phyloP scores from a whole-genome alignment of 2,888 invertebrate species.

The Cosmorhoe ocellata region DNA sequence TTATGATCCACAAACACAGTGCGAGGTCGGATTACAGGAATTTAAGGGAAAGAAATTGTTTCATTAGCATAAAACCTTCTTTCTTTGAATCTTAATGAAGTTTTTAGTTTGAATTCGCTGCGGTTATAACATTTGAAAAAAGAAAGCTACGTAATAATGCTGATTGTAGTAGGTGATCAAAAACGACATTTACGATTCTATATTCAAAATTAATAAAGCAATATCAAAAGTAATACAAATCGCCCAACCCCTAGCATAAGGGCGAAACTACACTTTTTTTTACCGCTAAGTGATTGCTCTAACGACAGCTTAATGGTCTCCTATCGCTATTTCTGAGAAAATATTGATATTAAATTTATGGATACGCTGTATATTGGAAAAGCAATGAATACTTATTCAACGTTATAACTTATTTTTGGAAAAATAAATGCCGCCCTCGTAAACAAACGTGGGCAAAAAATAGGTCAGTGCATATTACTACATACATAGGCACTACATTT shows the following conservation, averaged over 20 bases:
- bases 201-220: conserved; percentile 3
- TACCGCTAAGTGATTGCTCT: conserved; percentile 28
- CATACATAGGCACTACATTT: no score
- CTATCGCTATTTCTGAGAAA: conserved; percentile 21
- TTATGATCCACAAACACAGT: conserved; percentile 2
- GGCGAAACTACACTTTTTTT: conserved; percentile 12
- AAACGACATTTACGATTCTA: not conserved
- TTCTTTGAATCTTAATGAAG: no score
- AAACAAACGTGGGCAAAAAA: conserved; percentile 9
- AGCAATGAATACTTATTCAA: conserved; percentile 19
- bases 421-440: conserved; percentile 4
- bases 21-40: not conserved
- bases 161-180: no score
- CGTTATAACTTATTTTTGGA: conserved; percentile 14
- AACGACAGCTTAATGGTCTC: conserved; percentile 26
- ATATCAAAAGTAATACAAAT: not conserved
- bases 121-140: no score
- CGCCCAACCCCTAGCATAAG: conserved; percentile 1
- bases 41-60: not conserved
- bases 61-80: no score
- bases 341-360: conserved; percentile 26
- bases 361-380: conserved; percentile 18
- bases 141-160: no score
- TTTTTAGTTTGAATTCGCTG: no score
- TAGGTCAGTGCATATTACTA: not conserved